A percentile compares a stretch with the other conserved stretches of the same genome.
phyloP scores from a whole-genome alignment of 2,797 vertebrate species.

The Coregonus suidteri region DNA sequence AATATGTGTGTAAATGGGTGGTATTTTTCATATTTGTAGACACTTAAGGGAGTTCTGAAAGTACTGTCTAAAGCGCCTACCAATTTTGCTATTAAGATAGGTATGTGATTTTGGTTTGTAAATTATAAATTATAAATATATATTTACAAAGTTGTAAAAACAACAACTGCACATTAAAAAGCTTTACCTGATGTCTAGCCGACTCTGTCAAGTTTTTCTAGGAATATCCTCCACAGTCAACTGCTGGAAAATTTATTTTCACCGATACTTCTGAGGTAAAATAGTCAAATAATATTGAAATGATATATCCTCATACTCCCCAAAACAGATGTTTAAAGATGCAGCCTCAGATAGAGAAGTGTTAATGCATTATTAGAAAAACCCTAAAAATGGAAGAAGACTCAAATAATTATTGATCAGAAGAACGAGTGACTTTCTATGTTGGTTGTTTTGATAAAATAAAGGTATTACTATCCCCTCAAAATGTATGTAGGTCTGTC shows the following conservation, averaged over 20 bases:
- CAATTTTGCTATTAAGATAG: slow-evolving; percentile 59
- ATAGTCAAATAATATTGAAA: slow-evolving; percentile 41
- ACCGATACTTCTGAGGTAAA: slow-evolving; percentile 44
- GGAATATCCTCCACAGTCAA: slow-evolving; percentile 41
- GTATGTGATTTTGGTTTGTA: slow-evolving; percentile 70
- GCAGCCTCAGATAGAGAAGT: not conserved
- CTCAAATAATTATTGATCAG: slow-evolving; percentile 17
- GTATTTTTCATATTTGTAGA: slow-evolving; percentile 64
- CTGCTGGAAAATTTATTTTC: slow-evolving; percentile 51
- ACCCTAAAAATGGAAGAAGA: slow-evolving; percentile 26
- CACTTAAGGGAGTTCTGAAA: slow-evolving; percentile 47
- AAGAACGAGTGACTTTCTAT: slow-evolving; percentile 22
- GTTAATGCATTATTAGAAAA: not conserved
- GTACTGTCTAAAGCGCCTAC: slow-evolving; percentile 63
- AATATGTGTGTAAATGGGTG: slow-evolving; percentile 48
- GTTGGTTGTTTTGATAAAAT: slow-evolving; percentile 52
- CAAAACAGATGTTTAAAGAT: slow-evolving; percentile 36
- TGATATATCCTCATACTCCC: slow-evolving; percentile 51
- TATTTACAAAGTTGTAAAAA: slow-evolving; percentile 52
- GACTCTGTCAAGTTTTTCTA: slow-evolving; percentile 48
- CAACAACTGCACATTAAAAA: slow-evolving; percentile 49
- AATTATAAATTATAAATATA: slow-evolving; percentile 67
- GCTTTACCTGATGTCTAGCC: slow-evolving; percentile 40
- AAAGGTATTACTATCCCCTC: slow-evolving; percentile 45
- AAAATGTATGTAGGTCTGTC: not conserved